Conservation (phyloP, 1,140 invertebrate genomes). For the Cephus cinctus region DNA sequence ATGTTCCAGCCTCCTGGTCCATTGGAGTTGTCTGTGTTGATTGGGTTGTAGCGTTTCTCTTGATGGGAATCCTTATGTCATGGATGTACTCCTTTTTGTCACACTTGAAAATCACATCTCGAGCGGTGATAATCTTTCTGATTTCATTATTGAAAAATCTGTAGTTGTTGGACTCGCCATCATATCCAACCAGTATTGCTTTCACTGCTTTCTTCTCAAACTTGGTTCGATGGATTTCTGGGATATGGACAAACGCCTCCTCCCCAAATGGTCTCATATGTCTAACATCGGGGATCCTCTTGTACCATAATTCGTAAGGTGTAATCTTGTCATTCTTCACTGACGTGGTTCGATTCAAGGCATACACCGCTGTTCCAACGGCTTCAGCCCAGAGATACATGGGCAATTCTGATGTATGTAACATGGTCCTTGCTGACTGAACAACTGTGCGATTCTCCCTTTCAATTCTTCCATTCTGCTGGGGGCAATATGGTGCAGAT, state of each 20-base stretch:
- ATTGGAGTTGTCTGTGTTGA: too few species aligned
- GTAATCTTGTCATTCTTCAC: constrained; percentile 31
- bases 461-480: constrained; percentile 47
- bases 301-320: constrained; percentile 33
- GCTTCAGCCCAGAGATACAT: constrained; percentile 23
- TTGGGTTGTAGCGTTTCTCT: too few species aligned
- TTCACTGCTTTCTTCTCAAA: constrained; percentile 20
- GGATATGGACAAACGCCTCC: constrained; percentile 18
- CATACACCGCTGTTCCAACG: constrained; percentile 15
- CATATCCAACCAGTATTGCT: constrained; percentile 27
- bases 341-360: constrained; percentile 15
- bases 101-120: constrained; percentile 36
- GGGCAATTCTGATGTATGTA: constrained; percentile 12
- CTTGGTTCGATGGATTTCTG: constrained; percentile 19
- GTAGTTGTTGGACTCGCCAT: constrained; percentile 28
- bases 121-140: constrained; percentile 27
- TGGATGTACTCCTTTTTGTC: too few species aligned
- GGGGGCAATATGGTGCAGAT: constrained; percentile 38
- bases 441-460: constrained; percentile 33
- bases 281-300: constrained; percentile 22
- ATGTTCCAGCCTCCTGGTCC: too few species aligned
- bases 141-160: constrained; percentile 29
- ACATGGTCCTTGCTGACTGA: constrained; percentile 27
- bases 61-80: constrained; percentile 14
- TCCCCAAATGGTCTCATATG: constrained; percentile 30